Conservation (phyloP, 2,888 invertebrate species). For the Cryptocephalus moraei region DNA sequence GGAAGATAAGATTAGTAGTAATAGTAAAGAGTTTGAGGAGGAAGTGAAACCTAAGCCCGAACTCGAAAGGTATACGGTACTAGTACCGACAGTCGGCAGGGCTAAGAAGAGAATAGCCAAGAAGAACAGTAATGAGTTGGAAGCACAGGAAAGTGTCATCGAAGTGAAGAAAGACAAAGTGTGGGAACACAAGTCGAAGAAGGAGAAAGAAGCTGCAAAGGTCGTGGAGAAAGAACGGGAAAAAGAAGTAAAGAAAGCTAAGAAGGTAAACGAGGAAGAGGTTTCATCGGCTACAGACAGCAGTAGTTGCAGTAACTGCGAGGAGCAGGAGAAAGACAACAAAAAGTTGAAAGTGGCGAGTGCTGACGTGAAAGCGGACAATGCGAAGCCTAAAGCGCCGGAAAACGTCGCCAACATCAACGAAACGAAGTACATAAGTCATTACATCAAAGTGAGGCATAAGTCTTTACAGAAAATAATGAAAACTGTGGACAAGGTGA, state of each 20-base stretch:
- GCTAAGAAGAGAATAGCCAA: conserved; percentile 31
- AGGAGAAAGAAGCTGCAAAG: conserved; percentile 6
- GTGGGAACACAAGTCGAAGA: conserved; percentile 5
- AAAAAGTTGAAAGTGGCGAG: conserved; percentile 17
- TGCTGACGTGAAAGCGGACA: conserved; percentile 17
- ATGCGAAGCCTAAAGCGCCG: conserved; percentile 8
- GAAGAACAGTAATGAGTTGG: conserved; percentile 22
- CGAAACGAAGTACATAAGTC: conserved; percentile 3
- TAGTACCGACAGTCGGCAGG: conserved; percentile 32
- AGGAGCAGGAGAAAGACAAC: conserved; percentile 23
- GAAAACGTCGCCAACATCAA: conserved; percentile 8
- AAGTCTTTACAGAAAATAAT: conserved; percentile 18
- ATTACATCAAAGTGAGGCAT: conserved; percentile 9
- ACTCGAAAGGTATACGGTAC: conserved; percentile 26
- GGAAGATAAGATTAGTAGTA: neutral
- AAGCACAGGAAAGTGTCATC: too few species aligned
- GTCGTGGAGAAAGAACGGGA: conserved; percentile 21
- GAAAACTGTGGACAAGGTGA: conserved; percentile 24
- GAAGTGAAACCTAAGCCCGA: conserved; percentile 19
- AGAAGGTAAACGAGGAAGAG: conserved; percentile 47
- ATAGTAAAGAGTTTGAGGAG: conserved; percentile 6
- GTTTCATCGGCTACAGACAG: conserved; percentile 58
- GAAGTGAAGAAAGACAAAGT: too few species aligned
- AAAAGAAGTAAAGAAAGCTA: conserved; percentile 25
- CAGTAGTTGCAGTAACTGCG: conserved; percentile 44